Evolutionary conservation across 2,797 vertebrate species (phyloP).

Genomic region (Tangara arthus): DNA sequence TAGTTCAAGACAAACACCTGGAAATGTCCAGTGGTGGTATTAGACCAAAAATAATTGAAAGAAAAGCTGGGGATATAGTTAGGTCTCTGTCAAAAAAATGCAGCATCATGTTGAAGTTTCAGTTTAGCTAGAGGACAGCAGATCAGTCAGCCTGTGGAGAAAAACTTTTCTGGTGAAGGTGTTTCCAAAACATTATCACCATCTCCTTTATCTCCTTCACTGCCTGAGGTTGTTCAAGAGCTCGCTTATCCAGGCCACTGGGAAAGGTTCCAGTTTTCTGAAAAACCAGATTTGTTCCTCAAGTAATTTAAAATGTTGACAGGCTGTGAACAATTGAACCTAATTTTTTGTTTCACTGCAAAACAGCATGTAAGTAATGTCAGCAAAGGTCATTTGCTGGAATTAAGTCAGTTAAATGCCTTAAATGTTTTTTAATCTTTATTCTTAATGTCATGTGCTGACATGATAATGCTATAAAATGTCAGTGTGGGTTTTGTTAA

Average conservation of each 20-base stretch:
- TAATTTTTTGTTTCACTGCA: not conserved
- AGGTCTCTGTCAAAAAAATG: not conserved
- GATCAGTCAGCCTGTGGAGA: not conserved
- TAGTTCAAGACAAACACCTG: not conserved
- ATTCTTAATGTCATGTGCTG: not conserved
- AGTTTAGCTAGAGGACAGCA: not conserved
- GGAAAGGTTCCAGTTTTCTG: not conserved
- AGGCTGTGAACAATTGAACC: not conserved
- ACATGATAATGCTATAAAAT: not conserved
- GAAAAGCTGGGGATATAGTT: not conserved
- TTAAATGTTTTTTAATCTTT: conserved; percentile 4
- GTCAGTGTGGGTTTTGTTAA: not conserved
- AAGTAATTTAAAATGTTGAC: not conserved
- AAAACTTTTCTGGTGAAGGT: not conserved
- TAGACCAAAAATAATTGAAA: not conserved
- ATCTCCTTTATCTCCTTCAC: not conserved
- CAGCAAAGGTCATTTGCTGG: not conserved
- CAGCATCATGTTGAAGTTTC: not conserved
- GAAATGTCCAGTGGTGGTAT: not conserved
- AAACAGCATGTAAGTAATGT: not conserved
- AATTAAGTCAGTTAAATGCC: conserved; percentile 11
- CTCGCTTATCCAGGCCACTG: not conserved
- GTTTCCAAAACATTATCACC: not conserved
- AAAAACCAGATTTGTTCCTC: not conserved
- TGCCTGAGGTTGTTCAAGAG: not conserved